phyloP scores from a whole-genome alignment of 1,140 invertebrate genomes.

The Bombus cullumanus region DNA sequence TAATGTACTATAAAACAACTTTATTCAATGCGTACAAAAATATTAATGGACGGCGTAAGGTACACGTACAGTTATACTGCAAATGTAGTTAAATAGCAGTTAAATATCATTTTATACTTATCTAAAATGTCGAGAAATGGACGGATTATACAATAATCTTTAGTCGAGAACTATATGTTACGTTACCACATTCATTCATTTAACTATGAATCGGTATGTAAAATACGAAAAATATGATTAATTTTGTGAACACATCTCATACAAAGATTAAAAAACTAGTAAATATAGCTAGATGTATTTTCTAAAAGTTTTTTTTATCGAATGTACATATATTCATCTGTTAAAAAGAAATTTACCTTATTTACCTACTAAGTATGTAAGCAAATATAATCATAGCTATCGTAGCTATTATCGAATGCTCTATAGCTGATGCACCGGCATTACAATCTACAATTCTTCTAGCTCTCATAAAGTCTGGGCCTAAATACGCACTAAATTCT shows the following conservation, averaged over 20 bases:
- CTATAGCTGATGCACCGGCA: constrained; percentile 81
- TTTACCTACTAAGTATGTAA: constrained; percentile 66
- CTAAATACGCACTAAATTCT: constrained; percentile 88
- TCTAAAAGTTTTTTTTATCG: constrained; percentile 16
- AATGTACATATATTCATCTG: constrained; percentile 19
- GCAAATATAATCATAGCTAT: constrained; percentile 63
- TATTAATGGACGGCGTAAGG: constrained; percentile 51
- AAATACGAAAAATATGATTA: neutral
- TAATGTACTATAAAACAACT: constrained; percentile 46
- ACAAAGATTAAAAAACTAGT: neutral
- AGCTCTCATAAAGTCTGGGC: constrained; percentile 90
- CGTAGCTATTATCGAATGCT: constrained; percentile 71
- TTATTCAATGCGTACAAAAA: constrained; percentile 47
- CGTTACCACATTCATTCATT: constrained; percentile 19
- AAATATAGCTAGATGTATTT: neutral
- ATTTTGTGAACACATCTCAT: constrained; percentile 13
- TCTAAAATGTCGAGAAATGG: constrained; percentile 40
- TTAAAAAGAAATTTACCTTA: neutral
- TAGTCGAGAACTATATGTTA: constrained; percentile 10
- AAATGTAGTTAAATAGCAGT: neutral
- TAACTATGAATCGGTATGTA: neutral
- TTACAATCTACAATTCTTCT: constrained; percentile 90
- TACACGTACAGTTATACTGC: constrained; percentile 34
- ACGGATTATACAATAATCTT: constrained; percentile 52
- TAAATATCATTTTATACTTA: constrained; percentile 33